Evolutionary conservation across 2,113 vertebrate species (phyloP).

Genomic region (rabbit (Oryctolagus cuniculus)): DNA sequence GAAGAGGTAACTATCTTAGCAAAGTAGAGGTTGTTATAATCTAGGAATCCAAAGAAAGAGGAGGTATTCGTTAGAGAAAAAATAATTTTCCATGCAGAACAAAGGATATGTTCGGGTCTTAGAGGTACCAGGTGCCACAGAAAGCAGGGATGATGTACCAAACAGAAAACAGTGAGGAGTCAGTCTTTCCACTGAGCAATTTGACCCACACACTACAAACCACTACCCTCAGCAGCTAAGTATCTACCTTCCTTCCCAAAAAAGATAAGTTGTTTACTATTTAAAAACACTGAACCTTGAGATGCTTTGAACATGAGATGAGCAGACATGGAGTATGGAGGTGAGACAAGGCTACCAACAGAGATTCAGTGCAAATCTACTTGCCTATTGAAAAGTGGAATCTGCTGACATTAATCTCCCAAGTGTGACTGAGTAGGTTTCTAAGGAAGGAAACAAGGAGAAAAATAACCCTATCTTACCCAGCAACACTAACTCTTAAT

Average conservation of each 20-base stretch:
- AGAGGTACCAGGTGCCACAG: neutral
- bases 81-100: neutral
- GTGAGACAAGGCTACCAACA: neutral
- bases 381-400: conserved; percentile 14
- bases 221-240: neutral
- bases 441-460: conserved; percentile 18
- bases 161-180: conserved; percentile 4
- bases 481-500: conserved; percentile 11
- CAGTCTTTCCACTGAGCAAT: conserved; percentile 23
- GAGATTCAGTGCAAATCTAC: conserved; percentile 31
- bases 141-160: neutral
- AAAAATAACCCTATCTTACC: neutral
- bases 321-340: neutral
- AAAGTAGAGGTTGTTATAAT: conserved; percentile 31
- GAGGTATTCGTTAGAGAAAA: conserved; percentile 40
- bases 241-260: conserved; percentile 9
- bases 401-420: conserved; percentile 2
- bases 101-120: conserved; percentile 33
- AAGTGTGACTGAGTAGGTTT: neutral
- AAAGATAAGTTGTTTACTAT: neutral
- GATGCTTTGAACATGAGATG: neutral
- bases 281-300: conserved; percentile 5
- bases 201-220: neutral
- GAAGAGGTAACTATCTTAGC: conserved; percentile 46
- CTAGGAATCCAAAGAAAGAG: neutral